A percentile compares a stretch with the other conserved stretches of the same genome.
Evolutionary conservation across 2,113 vertebrate genomes (phyloP).

Genomic region (Microtus pennsylvanicus): DNA sequence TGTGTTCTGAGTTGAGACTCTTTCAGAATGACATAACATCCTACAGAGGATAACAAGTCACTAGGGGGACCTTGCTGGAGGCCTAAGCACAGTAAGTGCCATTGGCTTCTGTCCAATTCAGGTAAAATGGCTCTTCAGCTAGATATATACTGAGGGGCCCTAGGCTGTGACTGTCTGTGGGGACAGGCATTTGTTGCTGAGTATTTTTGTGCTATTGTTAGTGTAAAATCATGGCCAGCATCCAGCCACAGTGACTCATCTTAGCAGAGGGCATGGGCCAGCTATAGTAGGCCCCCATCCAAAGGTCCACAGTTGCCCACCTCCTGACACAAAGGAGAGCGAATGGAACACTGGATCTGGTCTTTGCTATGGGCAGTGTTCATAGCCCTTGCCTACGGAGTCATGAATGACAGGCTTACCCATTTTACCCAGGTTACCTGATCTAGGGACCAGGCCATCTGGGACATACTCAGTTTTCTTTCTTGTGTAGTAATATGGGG

Average conservation of each 20-base stretch:
- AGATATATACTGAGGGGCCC: background rate
- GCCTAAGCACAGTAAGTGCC: background rate
- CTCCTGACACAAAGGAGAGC: background rate
- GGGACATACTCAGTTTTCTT: background rate
- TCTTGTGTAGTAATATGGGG: too few relatives aligned
- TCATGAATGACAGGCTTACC: background rate
- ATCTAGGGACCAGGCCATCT: background rate
- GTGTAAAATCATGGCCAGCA: background rate
- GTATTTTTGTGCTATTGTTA: background rate
- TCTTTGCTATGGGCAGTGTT: background rate
- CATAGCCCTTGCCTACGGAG: background rate
- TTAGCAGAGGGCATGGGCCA: background rate
- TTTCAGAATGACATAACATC: background rate
- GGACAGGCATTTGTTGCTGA: background rate
- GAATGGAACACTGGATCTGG: background rate
- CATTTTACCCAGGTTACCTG: background rate
- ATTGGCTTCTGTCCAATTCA: background rate
- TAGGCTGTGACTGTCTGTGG: background rate
- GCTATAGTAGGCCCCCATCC: background rate
- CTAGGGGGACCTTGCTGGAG: background rate
- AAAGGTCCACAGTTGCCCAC: background rate
- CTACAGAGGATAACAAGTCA: slow-evolving; percentile 8
- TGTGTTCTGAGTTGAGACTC: background rate
- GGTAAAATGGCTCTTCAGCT: background rate
- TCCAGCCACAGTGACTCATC: background rate